These are phyloP conservation scores for Leucophenga maculata DNA, from an alignment of 2,888 invertebrate genomes.

Conservation along the genomic window DNA sequence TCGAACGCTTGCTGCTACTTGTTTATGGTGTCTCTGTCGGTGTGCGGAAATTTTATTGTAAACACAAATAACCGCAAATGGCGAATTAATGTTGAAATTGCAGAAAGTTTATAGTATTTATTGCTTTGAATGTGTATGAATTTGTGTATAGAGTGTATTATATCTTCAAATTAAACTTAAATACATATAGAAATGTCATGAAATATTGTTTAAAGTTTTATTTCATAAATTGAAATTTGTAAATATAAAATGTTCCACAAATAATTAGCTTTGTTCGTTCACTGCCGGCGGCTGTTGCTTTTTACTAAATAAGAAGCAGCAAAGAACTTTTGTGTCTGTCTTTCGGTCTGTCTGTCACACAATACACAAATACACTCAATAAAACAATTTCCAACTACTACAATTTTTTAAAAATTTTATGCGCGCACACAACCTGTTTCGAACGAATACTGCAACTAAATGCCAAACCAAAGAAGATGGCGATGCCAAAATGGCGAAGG, in stretches of 20 bases:
- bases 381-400: not conserved
- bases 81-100: no score
- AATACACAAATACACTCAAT: not conserved
- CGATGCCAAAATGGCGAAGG: conserved; percentile 1
- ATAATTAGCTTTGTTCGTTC: not conserved
- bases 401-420: not conserved
- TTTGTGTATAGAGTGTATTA: not conserved
- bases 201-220: not conserved
- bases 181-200: no score
- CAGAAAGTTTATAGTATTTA: no score
- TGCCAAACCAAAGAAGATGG: conserved; percentile 26
- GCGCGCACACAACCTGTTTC: conserved; percentile 57
- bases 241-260: not conserved
- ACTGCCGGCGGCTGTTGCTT: conserved; percentile 24
- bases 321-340: not conserved
- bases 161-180: not conserved
- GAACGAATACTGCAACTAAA: conserved; percentile 66
- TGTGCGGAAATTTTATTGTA: no score
- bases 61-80: no score
- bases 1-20: no score
- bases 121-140: not conserved
- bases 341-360: no score
- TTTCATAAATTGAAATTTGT: not conserved
- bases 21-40: no score
- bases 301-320: not conserved